Conservation (phyloP, 2,797 vertebrate species). For the Apodemus agrarius region DNA sequence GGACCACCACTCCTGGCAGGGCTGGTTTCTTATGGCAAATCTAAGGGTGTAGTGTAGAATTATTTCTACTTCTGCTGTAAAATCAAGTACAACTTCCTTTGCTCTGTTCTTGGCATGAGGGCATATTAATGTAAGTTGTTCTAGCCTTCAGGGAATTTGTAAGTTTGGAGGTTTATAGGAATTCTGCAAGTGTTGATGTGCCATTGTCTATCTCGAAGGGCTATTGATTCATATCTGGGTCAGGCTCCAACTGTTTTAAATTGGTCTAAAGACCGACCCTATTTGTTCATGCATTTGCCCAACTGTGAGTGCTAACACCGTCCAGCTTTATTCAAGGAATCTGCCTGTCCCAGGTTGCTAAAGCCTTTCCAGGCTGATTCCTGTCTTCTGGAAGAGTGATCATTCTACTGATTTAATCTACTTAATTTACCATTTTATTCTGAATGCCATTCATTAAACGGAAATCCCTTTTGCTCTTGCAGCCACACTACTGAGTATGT, state of each 20-base stretch:
- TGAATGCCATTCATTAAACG: slow-evolving; percentile 23
- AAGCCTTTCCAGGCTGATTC: slow-evolving; percentile 16
- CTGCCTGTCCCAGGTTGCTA: not conserved
- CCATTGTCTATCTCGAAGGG: not conserved
- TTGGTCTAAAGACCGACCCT: not conserved
- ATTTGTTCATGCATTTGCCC: not conserved
- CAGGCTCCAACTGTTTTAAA: slow-evolving; percentile 36
- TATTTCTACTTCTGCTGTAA: slow-evolving; percentile 17
- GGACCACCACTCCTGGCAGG: not conserved
- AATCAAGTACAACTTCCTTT: slow-evolving; percentile 14
- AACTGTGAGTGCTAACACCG: not conserved
- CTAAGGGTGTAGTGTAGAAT: not conserved
- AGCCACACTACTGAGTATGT: not conserved
- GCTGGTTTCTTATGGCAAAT: not conserved
- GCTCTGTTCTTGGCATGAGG: slow-evolving; percentile 15
- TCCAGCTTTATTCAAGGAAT: slow-evolving; percentile 8
- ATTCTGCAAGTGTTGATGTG: slow-evolving; percentile 44
- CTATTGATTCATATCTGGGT: not conserved
- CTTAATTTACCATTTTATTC: not conserved
- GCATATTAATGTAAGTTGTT: slow-evolving; percentile 1
- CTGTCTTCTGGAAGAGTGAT: not conserved
- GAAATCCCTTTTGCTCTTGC: not conserved
- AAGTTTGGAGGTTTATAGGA: not conserved
- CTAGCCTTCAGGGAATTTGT: not conserved
- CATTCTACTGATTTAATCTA: not conserved